Evolutionary conservation across 2,113 vertebrate genomes (phyloP).

Genomic region (Trichomycterus rosablanca): DNA sequence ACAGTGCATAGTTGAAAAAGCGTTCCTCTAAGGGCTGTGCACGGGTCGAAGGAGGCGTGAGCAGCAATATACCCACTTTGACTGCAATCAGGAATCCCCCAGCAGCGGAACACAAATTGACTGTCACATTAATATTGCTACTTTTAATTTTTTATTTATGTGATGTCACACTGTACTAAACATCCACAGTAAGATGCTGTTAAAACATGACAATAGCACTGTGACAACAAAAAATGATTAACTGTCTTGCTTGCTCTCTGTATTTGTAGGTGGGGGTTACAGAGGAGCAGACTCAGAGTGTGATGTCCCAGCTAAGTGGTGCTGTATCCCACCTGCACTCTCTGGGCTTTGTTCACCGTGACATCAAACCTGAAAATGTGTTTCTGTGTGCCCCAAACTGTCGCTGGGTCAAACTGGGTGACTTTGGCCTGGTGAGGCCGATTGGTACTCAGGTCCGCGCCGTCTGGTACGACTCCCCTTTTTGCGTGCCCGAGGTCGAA

Average conservation of each 20-base stretch:
- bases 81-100: too few relatives aligned
- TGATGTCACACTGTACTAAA: too few relatives aligned
- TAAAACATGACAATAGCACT: too few relatives aligned
- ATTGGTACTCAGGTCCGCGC: conserved; percentile 65
- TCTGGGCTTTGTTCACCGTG: conserved; percentile 82
- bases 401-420: conserved; percentile 79
- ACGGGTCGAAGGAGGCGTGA: too few relatives aligned
- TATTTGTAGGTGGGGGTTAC: conserved; percentile 60
- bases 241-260: conserved; percentile 1
- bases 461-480: conserved; percentile 76
- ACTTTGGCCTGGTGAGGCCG: conserved; percentile 79
- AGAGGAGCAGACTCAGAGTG: conserved; percentile 76
- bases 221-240: too few relatives aligned
- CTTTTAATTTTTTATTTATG: too few relatives aligned
- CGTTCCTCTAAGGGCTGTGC: too few relatives aligned
- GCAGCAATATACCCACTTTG: too few relatives aligned
- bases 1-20: too few relatives aligned
- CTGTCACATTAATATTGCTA: too few relatives aligned
- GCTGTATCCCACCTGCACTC: conserved; percentile 83
- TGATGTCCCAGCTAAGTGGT: conserved; percentile 73
- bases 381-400: conserved; percentile 80
- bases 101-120: too few relatives aligned
- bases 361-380: conserved; percentile 90
- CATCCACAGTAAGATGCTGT: too few relatives aligned
- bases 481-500: conserved; percentile 78